Evolutionary conservation across 2,888 invertebrate genomes (phyloP), one percentile per base, ranked within the genome.

Genomic region (Tenodera sinensis): DNA sequence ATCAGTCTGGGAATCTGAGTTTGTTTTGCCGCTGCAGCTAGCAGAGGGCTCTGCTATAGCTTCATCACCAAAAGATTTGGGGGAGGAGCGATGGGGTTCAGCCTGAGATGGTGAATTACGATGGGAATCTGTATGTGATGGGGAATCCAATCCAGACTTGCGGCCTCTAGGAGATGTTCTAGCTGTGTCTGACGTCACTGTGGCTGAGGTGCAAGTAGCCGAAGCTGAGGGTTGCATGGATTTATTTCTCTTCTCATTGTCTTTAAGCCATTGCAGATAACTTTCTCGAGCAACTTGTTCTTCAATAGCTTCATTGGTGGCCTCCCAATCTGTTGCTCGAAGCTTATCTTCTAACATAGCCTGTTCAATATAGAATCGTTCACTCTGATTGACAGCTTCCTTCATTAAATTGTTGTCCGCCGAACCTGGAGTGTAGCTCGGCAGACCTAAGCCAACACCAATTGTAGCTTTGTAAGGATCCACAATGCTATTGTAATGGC

Each of bases 271-370:
- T 92, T 97, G 97, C 86, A 97, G 94, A 93, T 97, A 97, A 83
- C 97, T 97, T 93, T 98, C 97, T 27, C 97, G 94, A 8, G 97
- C 97, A 15, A 97, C 97, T 94, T 97, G 97, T 92, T 98, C 97
- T 92, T 97, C 97, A 89, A 98, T 96, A n/a, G 97, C 97, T 93
- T 98, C 97, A 92, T 97, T 97, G 0, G 98, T 98, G 15, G 98
- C 97, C 93, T 98, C 98, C 97, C 97, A 98, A 93, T 98, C 98
- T 9, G 98, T 97, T 90, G 97, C 97, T 92, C 96, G 95, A 85
- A 98, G 93, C 93, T 98, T 98, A 93, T 98, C 98, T 93, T 98
- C 97, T 91, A 98, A 94, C 98, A 98, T 98, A 1, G 97, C 96
- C 94, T 97, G 96, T 93, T 97, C 97, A 91, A 97, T 96, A 91